Percentiles rank a stretch among this genome's conserved stretches.
phyloP scores from a whole-genome alignment of 2,888 invertebrate genomes.

The Anthophora plumipes region DNA sequence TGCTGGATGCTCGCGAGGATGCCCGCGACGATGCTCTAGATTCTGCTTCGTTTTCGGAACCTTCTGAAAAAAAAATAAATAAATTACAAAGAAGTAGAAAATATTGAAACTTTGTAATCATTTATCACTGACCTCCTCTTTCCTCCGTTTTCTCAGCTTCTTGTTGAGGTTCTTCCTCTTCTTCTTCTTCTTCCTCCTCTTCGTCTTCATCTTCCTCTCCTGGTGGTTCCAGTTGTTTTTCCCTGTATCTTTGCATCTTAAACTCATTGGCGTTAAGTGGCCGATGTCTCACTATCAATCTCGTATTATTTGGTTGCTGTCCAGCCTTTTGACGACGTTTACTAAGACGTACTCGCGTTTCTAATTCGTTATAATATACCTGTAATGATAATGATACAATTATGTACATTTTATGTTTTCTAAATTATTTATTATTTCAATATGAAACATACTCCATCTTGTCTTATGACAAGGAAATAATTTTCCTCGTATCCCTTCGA shows the following conservation, averaged over 20 bases:
- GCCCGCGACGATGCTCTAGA: slow-evolving; percentile 85
- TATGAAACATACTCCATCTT: slow-evolving; percentile 88
- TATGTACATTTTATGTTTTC: not conserved
- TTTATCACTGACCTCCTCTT: slow-evolving; percentile 78
- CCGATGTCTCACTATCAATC: slow-evolving; percentile 95
- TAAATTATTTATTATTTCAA: not conserved
- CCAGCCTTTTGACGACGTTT: slow-evolving; percentile 94
- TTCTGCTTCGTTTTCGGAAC: slow-evolving; percentile 82
- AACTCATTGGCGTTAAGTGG: slow-evolving; percentile 94
- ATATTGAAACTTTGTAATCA: not conserved
- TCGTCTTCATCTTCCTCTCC: slow-evolving; percentile 89
- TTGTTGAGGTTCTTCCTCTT: slow-evolving; percentile 85
- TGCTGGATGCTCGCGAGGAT: slow-evolving; percentile 81
- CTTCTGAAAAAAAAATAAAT: slow-evolving; percentile 67
- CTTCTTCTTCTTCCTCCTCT: slow-evolving; percentile 88
- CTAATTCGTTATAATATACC: slow-evolving; percentile 96
- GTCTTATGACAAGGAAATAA: slow-evolving; percentile 96
- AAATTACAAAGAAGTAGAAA: not conserved
- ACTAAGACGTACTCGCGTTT: slow-evolving; percentile 96
- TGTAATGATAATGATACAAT: slow-evolving; percentile 31
- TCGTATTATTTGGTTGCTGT: slow-evolving; percentile 90
- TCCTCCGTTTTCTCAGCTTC: slow-evolving; percentile 81
- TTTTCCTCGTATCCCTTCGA: slow-evolving; percentile 98
- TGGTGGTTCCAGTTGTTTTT: slow-evolving; percentile 95
- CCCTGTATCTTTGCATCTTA: slow-evolving; percentile 93